Evolutionary conservation across 2,888 invertebrate genomes (phyloP), one percentile per base, ranked within the genome.

Genomic region (Cerastis rubricosa): DNA sequence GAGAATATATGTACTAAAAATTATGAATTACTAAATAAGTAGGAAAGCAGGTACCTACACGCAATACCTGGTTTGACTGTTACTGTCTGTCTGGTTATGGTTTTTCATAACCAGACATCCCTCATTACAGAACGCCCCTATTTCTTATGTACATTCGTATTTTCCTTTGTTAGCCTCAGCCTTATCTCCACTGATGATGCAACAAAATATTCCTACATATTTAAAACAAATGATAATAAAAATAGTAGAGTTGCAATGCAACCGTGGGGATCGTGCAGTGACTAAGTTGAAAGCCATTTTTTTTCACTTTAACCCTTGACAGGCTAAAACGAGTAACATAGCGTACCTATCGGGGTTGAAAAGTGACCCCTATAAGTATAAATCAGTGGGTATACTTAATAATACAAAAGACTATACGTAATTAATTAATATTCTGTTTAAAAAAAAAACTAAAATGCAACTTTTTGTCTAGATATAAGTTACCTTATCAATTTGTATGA

Each of bases 211-310:
- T 51, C 51, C 51, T 47, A 47, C 14, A 47, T 47, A 47, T 19
- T 19, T 47, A 47, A 66, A 68, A 54, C 68, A 19, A 68, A n/a
- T 29, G 54, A 51, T 45, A 45, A 29, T 65, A 40, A 69, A 47
- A 47, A 14, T 25, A 54, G 71, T 19, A 35, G 45, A n/a, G n/a
- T n/a, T n/a, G n/a, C n/a, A n/a, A n/a, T n/a, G n/a, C 29, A 40
- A 40, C 3, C 40, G 40, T 40, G 6, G 40, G 40, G 57, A 5
- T 69, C 45, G n/a, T 45, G 54, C 12, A 35, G 12, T 35, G 12
- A 17, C 43, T 43, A 54, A 66, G 9, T 43, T 54, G 14, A 66
- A 67, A 67, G 29, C n/a, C n/a, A n/a, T n/a, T n/a, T n/a, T n/a
- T n/a, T n/a, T n/a, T n/a, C n/a, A n/a, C n/a, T n/a, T n/a, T n/a